phyloP scores from a whole-genome alignment of 1,140 invertebrate genomes.

The Prorops nasuta region DNA sequence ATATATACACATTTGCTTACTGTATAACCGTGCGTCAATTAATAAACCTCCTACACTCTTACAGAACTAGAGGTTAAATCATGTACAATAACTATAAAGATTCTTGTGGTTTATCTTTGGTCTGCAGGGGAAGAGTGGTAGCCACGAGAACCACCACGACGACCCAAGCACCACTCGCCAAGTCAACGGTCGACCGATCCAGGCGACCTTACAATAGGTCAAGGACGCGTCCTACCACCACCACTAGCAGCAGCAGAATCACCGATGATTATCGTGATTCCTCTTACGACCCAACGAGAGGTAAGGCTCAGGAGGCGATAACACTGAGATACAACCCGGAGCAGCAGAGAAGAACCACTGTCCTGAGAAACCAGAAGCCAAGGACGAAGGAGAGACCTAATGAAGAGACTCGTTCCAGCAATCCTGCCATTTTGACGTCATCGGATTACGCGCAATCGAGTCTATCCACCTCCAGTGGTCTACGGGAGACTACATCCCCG shows the following conservation, averaged over 20 bases:
- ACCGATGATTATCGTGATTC: constrained; percentile 43
- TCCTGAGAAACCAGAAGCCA: constrained; percentile 33
- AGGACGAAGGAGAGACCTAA: constrained; percentile 24
- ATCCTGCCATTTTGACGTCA: constrained; percentile 10
- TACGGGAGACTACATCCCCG: too few relatives aligned
- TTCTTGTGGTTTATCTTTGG: too few relatives aligned
- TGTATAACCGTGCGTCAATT: too few relatives aligned
- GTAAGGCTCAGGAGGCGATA: constrained; percentile 38
- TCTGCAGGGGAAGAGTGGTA: constrained; percentile 32
- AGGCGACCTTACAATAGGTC: constrained; percentile 46
- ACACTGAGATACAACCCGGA: constrained; percentile 30
- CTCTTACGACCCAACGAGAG: constrained; percentile 42
- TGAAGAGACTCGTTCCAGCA: too few relatives aligned
- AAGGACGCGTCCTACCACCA: constrained; percentile 40
- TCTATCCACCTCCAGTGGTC: background rate
- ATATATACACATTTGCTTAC: too few relatives aligned
- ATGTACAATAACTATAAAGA: too few relatives aligned
- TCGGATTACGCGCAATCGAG: background rate
- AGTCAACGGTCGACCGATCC: constrained; percentile 29
- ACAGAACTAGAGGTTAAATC: too few relatives aligned
- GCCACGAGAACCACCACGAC: constrained; percentile 33
- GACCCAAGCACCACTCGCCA: constrained; percentile 23
- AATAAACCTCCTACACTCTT: too few relatives aligned
- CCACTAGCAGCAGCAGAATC: too few relatives aligned
- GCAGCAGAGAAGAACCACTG: constrained; percentile 28